Evolutionary conservation across 2,797 vertebrate genomes (phyloP).

Genomic region (Scyliorhinus canicula): DNA sequence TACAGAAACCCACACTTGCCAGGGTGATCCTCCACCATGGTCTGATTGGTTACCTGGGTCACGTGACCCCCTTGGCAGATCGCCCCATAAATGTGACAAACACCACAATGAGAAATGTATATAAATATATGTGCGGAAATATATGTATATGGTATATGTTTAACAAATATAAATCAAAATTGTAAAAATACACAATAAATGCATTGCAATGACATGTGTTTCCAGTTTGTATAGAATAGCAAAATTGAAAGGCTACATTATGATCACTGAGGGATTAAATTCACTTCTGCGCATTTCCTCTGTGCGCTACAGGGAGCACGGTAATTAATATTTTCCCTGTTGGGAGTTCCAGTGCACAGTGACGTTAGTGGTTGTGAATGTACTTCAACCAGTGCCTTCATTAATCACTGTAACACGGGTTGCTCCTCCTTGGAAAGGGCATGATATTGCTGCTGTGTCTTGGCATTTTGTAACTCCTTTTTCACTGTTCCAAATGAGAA

Average conservation of each 20-base stretch:
- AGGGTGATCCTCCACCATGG: too few relatives aligned
- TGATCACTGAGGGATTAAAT: conserved; percentile 19
- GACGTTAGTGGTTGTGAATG: conserved; percentile 3
- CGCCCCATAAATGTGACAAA: too few relatives aligned
- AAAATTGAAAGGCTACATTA: conserved; percentile 14
- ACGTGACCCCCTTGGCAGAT: too few relatives aligned
- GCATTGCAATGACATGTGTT: background rate
- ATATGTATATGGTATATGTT: too few relatives aligned
- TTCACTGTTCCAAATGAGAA: conserved; percentile 27
- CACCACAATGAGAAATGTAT: too few relatives aligned
- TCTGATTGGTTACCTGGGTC: too few relatives aligned
- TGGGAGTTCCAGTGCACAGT: background rate
- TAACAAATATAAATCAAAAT: too few relatives aligned
- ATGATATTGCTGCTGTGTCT: background rate
- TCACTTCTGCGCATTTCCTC: background rate
- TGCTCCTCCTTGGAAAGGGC: conserved; percentile 15
- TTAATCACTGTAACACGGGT: conserved; percentile 7
- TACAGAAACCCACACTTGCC: too few relatives aligned
- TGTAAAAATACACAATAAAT: background rate
- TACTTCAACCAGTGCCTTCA: conserved; percentile 13
- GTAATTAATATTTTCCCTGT: conserved; percentile 24
- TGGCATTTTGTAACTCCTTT: background rate
- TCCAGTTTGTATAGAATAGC: background rate
- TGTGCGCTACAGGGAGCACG: background rate
- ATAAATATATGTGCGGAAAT: too few relatives aligned